Evolutionary conservation across 2,113 vertebrate genomes (phyloP).

Genomic region (Arizona elegans): DNA sequence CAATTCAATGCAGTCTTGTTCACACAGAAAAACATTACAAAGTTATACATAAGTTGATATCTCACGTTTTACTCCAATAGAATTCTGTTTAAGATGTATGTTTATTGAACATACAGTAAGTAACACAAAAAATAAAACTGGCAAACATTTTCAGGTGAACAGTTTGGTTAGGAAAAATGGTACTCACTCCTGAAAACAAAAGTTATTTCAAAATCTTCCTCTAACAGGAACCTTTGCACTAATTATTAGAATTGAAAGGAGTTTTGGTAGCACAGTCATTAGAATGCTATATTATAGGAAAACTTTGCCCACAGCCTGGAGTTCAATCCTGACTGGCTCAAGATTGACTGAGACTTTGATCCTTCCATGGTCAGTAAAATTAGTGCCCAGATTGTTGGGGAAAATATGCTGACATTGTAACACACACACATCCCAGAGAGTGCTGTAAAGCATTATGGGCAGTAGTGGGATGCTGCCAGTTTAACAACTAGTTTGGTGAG

Average conservation of each 20-base stretch:
- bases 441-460: too few species aligned
- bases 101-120: background rate
- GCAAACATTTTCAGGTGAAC: background rate
- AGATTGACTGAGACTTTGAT: too few species aligned
- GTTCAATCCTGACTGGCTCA: too few species aligned
- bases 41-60: background rate
- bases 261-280: background rate
- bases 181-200: background rate
- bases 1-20: background rate
- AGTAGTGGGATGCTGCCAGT: too few species aligned
- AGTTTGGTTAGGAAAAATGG: background rate
- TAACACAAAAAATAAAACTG: background rate
- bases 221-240: background rate
- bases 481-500: too few species aligned
- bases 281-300: background rate
- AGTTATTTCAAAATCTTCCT: background rate
- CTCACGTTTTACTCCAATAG: background rate
- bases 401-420: too few species aligned
- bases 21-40: background rate
- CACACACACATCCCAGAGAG: too few species aligned
- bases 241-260: background rate
- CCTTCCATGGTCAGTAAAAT: too few species aligned
- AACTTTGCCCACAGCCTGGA: background rate
- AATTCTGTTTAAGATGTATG: background rate
- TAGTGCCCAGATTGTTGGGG: too few species aligned